These are phyloP conservation scores for Craseonycteris thonglongyai DNA, from an alignment of 2,113 vertebrate genomes.

Conservation along the genomic window DNA sequence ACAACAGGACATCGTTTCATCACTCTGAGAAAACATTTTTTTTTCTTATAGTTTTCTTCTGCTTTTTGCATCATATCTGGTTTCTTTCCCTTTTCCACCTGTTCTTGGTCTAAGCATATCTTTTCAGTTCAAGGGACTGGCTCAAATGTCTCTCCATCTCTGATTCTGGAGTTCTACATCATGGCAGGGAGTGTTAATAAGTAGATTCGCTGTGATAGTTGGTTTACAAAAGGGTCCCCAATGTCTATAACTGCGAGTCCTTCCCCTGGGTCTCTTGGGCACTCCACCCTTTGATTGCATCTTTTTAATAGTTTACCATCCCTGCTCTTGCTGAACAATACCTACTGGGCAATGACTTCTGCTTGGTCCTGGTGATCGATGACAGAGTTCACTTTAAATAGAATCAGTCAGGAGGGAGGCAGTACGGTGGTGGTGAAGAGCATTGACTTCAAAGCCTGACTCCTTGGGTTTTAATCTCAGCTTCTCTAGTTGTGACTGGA, in stretches of 20 bases:
- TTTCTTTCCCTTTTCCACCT: background rate
- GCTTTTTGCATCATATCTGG: background rate
- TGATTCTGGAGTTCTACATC: background rate
- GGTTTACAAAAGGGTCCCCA: too few relatives aligned
- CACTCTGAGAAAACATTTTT: background rate
- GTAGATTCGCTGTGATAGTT: too few relatives aligned
- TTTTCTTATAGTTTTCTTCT: slow-evolving; percentile 24
- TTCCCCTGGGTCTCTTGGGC: background rate
- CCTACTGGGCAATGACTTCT: background rate
- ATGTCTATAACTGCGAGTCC: background rate
- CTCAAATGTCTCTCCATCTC: background rate
- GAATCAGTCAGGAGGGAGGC: background rate
- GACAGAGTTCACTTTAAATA: background rate
- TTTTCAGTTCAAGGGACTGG: background rate
- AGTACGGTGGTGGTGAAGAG: background rate
- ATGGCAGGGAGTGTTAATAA: background rate
- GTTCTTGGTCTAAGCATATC: background rate
- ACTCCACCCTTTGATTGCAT: background rate
- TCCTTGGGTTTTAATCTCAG: background rate
- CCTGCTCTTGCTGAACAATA: background rate
- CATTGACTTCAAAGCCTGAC: background rate
- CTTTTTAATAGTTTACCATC: background rate
- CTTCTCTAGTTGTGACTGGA: background rate
- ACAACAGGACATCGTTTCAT: background rate
- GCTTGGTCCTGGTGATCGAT: background rate